Evolutionary conservation across 2,888 invertebrate species (phyloP), one percentile per base, ranked within the genome.

Genomic region (Eupithecia vulgata): DNA sequence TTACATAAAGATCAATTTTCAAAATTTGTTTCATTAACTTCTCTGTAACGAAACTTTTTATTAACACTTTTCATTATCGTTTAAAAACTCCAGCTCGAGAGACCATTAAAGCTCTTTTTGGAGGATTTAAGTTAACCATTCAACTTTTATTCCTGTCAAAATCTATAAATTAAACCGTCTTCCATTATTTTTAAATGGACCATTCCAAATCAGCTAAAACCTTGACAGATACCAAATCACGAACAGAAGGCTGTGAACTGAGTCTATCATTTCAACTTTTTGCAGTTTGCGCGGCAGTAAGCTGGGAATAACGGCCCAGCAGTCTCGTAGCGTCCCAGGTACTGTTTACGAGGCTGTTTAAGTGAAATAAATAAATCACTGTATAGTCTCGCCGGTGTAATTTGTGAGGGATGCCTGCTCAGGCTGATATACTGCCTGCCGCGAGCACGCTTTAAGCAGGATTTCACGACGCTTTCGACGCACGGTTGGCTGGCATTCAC

Each of bases 351-450:
- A 88, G 81, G 82, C 83, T 82, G 84, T 89, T 87, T 89, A 91
- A 90, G 90, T 90, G 91, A 91, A 91, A 91, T 90, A 91, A 90
- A 92, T 92, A 92, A 91, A 91, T 92, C 90, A 88, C 82, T 81
- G 79, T 80, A 75, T 81, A 84, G 83, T 79, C 81, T 85, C 80
- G 78, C 80, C 80, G 78, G 77, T 84, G 82, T 88, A 90, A 91
- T 91, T 91, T 90, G 87, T 88, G 84, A 85, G 85, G 85, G 86
- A 87, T 87, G 82, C 85, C 83, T 84, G 85, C 84, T 83, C 83
- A 82, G 77, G 79, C 85, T 89, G 90, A 91, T 89, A 87, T 88
- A 88, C 85, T 82, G 82, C 83, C 79, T 75, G 87, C 75, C 77
- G 40, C 61, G 61, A 76, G 79, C 79, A 25, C 71, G 79, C 73